Evolutionary conservation across 2,113 vertebrate genomes (phyloP).

Genomic region (Cryptotis parvus): DNA sequence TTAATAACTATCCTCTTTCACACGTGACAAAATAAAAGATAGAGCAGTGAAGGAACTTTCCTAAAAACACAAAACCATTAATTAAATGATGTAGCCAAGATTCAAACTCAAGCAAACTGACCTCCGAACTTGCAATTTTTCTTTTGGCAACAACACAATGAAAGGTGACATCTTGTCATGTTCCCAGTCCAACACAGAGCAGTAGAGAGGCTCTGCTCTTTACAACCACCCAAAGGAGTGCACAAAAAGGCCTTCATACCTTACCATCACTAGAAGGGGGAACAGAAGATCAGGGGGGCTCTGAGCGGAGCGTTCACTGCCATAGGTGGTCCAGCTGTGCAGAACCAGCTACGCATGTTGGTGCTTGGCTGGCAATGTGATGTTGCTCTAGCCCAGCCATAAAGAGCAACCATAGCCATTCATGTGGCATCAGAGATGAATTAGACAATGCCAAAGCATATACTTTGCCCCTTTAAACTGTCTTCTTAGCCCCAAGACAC

Average conservation of each 20-base stretch:
- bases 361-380: too few species aligned
- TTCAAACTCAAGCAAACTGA: background rate
- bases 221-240: background rate
- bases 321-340: too few species aligned
- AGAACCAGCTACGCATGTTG: too few species aligned
- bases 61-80: background rate
- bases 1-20: constrained; percentile 19
- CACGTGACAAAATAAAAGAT: constrained; percentile 37
- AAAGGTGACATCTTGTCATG: background rate
- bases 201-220: background rate
- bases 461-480: too few species aligned
- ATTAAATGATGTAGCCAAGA: background rate
- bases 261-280: background rate
- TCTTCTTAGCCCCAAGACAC: too few species aligned
- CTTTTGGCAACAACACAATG: background rate
- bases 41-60: background rate
- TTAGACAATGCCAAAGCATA: too few species aligned
- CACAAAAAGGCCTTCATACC: background rate
- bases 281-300: too few species aligned
- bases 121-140: background rate
- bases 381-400: too few species aligned
- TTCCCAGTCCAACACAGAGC: background rate
- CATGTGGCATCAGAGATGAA: too few species aligned
- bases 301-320: too few species aligned
- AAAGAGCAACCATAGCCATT: too few species aligned